These are phyloP conservation scores for Rhinopithecus roxellana DNA, from an alignment of 2,113 vertebrate genomes.

Conservation along the genomic window DNA sequence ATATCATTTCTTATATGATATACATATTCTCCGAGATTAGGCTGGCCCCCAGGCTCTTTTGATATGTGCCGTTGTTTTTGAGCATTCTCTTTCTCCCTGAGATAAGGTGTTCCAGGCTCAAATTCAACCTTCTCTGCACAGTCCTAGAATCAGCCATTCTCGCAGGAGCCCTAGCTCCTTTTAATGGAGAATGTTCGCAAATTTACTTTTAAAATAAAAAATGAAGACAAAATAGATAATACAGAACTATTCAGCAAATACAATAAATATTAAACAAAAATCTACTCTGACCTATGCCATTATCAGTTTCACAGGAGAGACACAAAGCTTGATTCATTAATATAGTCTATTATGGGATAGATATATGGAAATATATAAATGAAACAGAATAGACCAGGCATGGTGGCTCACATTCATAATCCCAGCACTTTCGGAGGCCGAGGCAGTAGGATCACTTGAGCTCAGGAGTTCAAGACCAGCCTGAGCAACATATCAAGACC, in stretches of 20 bases:
- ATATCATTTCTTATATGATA: not conserved
- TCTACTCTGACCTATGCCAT: not conserved
- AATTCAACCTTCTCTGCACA: not conserved
- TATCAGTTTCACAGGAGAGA: not conserved
- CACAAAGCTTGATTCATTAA: not conserved
- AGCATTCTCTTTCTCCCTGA: not conserved
- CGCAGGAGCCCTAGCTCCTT: not conserved
- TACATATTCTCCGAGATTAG: not conserved
- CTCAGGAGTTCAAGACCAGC: no score
- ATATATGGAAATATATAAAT: not conserved
- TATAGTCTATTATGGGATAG: not conserved
- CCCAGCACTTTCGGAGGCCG: no score
- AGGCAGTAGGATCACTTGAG: no score
- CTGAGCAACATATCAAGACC: no score
- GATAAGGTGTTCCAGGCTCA: not conserved
- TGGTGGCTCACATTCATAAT: no score
- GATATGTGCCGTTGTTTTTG: not conserved
- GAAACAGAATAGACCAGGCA: not conserved
- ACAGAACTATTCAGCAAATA: not conserved
- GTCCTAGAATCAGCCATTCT: not conserved
- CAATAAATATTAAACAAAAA: conserved; percentile 28
- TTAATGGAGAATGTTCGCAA: not conserved
- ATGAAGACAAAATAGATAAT: not conserved
- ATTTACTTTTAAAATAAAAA: conserved; percentile 41
- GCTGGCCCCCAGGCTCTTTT: not conserved